Evolutionary conservation across 2,888 invertebrate genomes (phyloP).

Genomic region (Linnaemya vulpina): DNA sequence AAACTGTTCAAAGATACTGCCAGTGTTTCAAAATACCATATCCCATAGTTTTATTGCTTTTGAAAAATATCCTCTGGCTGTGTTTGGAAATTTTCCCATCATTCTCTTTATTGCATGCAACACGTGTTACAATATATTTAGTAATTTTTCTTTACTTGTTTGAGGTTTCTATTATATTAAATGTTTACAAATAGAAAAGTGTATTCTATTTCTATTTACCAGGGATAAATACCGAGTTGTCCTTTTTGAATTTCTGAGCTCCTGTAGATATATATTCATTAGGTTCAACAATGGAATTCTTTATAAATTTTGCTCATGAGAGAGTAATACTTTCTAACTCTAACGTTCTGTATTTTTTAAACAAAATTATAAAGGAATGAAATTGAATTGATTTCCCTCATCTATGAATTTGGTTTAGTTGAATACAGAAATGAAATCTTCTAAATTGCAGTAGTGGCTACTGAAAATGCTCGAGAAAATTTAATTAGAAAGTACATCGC

Average conservation of each 20-base stretch:
- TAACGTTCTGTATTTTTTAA: no score
- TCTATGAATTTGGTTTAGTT: no score
- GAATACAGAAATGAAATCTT: no score
- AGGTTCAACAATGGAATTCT: background rate
- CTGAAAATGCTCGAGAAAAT: no score
- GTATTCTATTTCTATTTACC: background rate
- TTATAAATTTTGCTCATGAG: background rate
- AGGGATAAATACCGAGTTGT: background rate
- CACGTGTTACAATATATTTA: background rate
- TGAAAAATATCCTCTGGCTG: no score
- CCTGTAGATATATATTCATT: background rate
- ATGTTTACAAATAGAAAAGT: background rate
- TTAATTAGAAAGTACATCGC: no score
- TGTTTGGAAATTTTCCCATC: background rate
- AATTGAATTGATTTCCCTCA: no score
- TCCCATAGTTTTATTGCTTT: no score
- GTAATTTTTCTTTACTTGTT: background rate
- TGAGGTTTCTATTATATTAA: background rate
- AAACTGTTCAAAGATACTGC: no score
- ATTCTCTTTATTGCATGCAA: background rate
- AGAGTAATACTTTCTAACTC: background rate
- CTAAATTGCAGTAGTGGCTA: no score
- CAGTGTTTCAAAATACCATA: no score
- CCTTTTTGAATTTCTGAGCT: slow-evolving; percentile 8
- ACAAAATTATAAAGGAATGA: no score